Evolutionary conservation across 2,888 invertebrate species (phyloP).

Genomic region (Zonitis immaculata): DNA sequence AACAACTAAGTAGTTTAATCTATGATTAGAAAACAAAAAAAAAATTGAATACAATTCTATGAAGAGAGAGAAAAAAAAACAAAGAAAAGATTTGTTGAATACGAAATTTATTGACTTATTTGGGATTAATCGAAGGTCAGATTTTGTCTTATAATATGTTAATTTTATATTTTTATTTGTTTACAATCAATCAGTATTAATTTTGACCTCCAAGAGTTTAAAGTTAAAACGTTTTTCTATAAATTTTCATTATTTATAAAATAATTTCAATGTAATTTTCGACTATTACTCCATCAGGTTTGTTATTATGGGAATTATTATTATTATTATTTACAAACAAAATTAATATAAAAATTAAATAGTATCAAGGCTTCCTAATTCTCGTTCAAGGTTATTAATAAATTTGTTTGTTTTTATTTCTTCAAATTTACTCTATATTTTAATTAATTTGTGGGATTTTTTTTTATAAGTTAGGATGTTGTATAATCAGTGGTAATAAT

Average conservation of each 20-base stretch:
- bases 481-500: neutral
- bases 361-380: conserved; percentile 14
- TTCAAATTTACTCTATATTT: neutral
- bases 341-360: conserved; percentile 5
- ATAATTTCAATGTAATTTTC: too few relatives aligned
- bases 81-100: neutral
- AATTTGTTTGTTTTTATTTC: neutral
- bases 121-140: neutral
- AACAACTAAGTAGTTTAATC: neutral
- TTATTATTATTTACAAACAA: neutral
- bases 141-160: neutral
- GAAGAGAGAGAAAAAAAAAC: neutral
- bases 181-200: neutral
- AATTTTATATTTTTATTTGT: neutral
- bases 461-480: neutral
- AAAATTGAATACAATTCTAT: neutral
- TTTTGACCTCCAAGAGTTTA: neutral
- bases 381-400: conserved; percentile 10
- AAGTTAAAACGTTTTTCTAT: neutral
- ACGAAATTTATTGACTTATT: neutral
- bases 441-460: neutral
- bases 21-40: neutral
- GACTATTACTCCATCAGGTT: neutral
- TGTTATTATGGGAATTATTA: neutral
- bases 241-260: too few relatives aligned